These are phyloP conservation scores for Rhynchophorus ferrugineus DNA, from an alignment of 1,140 invertebrate species.

Conservation along the genomic window DNA sequence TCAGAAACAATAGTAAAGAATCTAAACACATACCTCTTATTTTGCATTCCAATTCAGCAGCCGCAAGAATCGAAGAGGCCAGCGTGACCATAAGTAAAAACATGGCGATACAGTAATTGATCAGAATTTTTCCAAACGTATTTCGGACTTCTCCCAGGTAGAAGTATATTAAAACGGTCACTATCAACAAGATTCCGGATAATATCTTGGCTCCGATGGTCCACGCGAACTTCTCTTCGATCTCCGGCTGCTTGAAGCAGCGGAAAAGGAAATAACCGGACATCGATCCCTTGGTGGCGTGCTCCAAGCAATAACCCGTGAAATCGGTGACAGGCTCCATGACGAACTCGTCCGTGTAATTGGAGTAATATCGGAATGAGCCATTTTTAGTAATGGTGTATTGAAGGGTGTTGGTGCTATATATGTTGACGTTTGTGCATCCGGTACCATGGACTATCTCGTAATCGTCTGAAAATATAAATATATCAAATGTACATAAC, in stretches of 20 bases:
- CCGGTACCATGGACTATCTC: slow-evolving; percentile 7
- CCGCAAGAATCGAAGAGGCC: slow-evolving; percentile 1
- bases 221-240: slow-evolving; percentile 19
- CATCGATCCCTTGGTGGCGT: slow-evolving; percentile 14
- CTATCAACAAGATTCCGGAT: slow-evolving; percentile 36
- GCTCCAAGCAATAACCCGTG: slow-evolving; percentile 28
- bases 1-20: no score
- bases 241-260: slow-evolving; percentile 1
- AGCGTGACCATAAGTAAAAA: slow-evolving; percentile 30
- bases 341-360: slow-evolving; percentile 3
- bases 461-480: slow-evolving; percentile 10
- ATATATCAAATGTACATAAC: neutral
- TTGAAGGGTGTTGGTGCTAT: neutral
- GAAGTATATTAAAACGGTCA: slow-evolving; percentile 38
- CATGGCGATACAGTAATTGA: slow-evolving; percentile 37
- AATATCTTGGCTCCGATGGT: slow-evolving; percentile 30
- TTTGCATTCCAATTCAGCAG: slow-evolving; percentile 12
- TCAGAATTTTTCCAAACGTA: slow-evolving; percentile 38
- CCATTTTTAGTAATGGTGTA: slow-evolving; percentile 18
- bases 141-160: slow-evolving; percentile 35
- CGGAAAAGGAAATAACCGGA: slow-evolving; percentile 19
- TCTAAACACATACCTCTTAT: slow-evolving; percentile 25
- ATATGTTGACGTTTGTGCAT: slow-evolving; percentile 3
- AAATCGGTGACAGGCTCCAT: slow-evolving; percentile 5
- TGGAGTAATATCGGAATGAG: slow-evolving; percentile 9